Conservation (phyloP, 2,888 invertebrate species). For the Andricus quercusramuli region DNA sequence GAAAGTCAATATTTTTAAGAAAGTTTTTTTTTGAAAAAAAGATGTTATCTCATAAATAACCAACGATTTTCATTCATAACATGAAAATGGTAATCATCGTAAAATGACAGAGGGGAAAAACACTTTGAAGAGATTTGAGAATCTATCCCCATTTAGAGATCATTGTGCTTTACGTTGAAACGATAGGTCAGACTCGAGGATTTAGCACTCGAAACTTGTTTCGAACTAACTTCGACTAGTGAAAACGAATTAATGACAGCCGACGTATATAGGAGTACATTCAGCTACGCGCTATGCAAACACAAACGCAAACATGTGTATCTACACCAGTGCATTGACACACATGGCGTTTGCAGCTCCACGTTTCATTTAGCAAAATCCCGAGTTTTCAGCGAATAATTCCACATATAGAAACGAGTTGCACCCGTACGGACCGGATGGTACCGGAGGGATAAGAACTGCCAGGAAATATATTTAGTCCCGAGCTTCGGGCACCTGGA, state of each 20-base stretch:
- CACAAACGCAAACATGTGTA: slow-evolving; percentile 12
- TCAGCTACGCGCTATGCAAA: slow-evolving; percentile 4
- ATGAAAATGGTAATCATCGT: too few relatives aligned
- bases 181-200: not conserved
- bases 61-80: too few relatives aligned
- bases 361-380: slow-evolving; percentile 50
- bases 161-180: not conserved
- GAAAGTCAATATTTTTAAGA: too few relatives aligned
- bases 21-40: too few relatives aligned
- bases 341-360: slow-evolving; percentile 10
- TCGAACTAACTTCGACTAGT: slow-evolving; percentile 44
- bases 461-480: slow-evolving; percentile 63
- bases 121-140: not conserved
- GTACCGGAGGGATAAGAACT: slow-evolving; percentile 45
- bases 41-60: too few relatives aligned
- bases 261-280: not conserved
- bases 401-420: slow-evolving; percentile 13
- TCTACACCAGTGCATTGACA: not conserved
- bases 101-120: not conserved
- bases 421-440: slow-evolving; percentile 13
- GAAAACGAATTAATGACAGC: not conserved
- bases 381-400: slow-evolving; percentile 51
- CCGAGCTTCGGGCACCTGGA: slow-evolving; percentile 58
- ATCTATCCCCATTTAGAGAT: not conserved
- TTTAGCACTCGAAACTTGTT: slow-evolving; percentile 37